Percentiles rank a stretch among this genome's conserved stretches.
phyloP scores from a whole-genome alignment of 2,888 invertebrate genomes.

The Orthosia gothica region DNA sequence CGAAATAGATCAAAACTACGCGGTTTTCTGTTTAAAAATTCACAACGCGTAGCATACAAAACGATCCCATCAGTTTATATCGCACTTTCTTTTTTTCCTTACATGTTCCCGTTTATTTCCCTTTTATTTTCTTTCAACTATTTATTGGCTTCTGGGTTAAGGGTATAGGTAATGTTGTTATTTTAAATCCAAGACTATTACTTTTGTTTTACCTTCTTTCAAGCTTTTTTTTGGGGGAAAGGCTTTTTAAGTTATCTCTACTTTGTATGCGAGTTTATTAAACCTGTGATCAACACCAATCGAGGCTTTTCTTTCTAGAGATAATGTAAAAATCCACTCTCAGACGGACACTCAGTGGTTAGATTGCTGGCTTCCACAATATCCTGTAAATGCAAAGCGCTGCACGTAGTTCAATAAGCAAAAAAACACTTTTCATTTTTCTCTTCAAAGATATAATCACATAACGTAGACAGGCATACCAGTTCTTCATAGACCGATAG shows the following conservation, averaged over 20 bases:
- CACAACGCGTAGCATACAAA: constrained; percentile 68
- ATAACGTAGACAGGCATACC: not conserved
- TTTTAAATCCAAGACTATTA: constrained; percentile 10
- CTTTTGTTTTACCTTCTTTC: not conserved
- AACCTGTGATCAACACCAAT: not conserved
- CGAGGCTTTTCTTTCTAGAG: not conserved
- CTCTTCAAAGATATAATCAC: not conserved
- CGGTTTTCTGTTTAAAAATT: constrained; percentile 66
- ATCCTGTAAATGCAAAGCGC: constrained; percentile 31
- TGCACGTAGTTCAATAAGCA: constrained; percentile 4
- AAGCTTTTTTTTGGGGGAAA: not conserved
- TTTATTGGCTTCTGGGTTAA: constrained; percentile 49
- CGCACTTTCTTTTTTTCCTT: constrained; percentile 64
- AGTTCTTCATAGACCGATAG: constrained; percentile 18
- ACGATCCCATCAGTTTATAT: constrained; percentile 69
- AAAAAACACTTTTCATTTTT: not conserved
- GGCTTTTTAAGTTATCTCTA: no score
- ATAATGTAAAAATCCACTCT: constrained; percentile 8
- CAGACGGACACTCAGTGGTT: not conserved
- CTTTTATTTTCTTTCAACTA: constrained; percentile 62
- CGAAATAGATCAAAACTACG: constrained; percentile 66
- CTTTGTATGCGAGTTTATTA: not conserved
- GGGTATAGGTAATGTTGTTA: constrained; percentile 14
- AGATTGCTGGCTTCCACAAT: constrained; percentile 25
- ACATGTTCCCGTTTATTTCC: constrained; percentile 55